A percentile compares a stretch with the other conserved stretches of the same genome.
phyloP scores from a whole-genome alignment of 2,113 vertebrate genomes.

The Hyperoodon ampullatus region DNA sequence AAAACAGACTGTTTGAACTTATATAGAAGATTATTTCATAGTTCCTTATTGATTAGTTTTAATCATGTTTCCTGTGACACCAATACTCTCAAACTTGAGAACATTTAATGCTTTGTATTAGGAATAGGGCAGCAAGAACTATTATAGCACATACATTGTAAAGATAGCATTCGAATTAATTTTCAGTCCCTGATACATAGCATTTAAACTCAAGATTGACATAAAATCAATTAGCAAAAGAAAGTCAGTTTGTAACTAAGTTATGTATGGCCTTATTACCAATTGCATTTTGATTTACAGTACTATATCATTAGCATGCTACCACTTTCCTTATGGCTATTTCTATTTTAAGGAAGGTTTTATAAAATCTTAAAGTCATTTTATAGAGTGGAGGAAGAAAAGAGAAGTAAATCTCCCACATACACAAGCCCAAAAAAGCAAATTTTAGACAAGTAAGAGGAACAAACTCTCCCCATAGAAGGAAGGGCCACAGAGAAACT shows the following conservation, averaged over 20 bases:
- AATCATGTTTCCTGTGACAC: not conserved
- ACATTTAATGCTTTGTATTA: not conserved
- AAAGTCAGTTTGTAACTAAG: not conserved
- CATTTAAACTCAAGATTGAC: not conserved
- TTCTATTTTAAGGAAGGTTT: not conserved
- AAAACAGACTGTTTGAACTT: not conserved
- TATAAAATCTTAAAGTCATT: not conserved
- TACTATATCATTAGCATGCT: not conserved
- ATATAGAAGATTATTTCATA: not conserved
- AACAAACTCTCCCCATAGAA: not conserved
- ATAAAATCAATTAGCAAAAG: not conserved
- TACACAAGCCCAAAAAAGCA: not conserved
- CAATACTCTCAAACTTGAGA: not conserved
- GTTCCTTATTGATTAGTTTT: not conserved
- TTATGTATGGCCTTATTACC: not conserved
- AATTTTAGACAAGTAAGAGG: not conserved
- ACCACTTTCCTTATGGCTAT: not conserved
- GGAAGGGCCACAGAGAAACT: not conserved
- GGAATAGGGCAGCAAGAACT: not conserved
- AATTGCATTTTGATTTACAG: not conserved
- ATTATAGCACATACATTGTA: not conserved
- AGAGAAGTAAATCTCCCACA: not conserved
- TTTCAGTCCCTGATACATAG: not conserved
- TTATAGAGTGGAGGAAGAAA: not conserved
- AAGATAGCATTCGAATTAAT: not conserved